These are phyloP conservation scores for Oryzias woworae DNA, from an alignment of 2,113 vertebrate species.

Conservation along the genomic window DNA sequence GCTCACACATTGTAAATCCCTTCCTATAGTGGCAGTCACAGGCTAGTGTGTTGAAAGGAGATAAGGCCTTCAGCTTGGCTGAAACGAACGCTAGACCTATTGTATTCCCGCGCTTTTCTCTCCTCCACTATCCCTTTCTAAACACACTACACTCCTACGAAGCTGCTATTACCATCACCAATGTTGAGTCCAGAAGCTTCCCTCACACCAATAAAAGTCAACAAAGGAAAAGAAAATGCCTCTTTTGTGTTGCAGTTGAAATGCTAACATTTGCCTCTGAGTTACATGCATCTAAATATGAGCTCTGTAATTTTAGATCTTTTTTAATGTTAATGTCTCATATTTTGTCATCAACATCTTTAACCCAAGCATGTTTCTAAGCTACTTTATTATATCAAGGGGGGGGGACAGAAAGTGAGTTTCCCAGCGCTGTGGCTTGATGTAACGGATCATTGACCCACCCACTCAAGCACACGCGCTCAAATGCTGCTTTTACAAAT, in stretches of 20 bases:
- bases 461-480: slow-evolving; percentile 54
- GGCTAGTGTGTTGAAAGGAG: slow-evolving; percentile 76
- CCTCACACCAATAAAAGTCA: slow-evolving; percentile 47
- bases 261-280: slow-evolving; percentile 17
- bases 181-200: slow-evolving; percentile 37
- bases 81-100: slow-evolving; percentile 71
- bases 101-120: slow-evolving; percentile 66
- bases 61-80: slow-evolving; percentile 73
- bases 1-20: slow-evolving; percentile 78
- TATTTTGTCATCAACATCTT: slow-evolving; percentile 43
- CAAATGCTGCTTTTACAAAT: slow-evolving; percentile 70
- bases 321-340: slow-evolving; percentile 31
- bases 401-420: slow-evolving; percentile 41
- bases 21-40: slow-evolving; percentile 72
- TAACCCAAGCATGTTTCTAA: slow-evolving; percentile 23
- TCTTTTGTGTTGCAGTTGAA: background rate
- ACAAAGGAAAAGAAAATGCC: background rate
- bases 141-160: slow-evolving; percentile 39
- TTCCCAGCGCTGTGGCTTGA: slow-evolving; percentile 36
- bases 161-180: slow-evolving; percentile 53
- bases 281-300: slow-evolving; percentile 2
- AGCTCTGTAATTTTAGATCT: slow-evolving; percentile 21
- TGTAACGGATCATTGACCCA: slow-evolving; percentile 65
- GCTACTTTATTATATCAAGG: slow-evolving; percentile 35
- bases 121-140: slow-evolving; percentile 53